These are phyloP conservation scores for Trididemnum nubilum DNA, from an alignment of 23 tunicate species.

Conservation along the genomic window DNA sequence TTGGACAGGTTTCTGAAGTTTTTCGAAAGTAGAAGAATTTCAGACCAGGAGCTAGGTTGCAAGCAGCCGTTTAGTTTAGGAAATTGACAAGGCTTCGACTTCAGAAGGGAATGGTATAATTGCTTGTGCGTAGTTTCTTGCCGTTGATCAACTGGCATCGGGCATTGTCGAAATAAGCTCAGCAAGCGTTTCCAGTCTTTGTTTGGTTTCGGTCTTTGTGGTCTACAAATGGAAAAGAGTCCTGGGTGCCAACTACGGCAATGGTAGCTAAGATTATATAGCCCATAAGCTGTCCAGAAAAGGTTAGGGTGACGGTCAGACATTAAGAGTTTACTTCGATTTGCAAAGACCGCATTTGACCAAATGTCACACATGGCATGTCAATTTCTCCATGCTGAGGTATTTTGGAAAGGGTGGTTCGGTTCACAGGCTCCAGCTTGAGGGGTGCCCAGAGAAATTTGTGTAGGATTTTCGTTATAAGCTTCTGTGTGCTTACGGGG, in stretches of 20 bases:
- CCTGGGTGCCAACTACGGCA: neutral
- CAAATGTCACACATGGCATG: neutral
- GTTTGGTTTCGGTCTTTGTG: neutral
- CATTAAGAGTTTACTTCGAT: neutral
- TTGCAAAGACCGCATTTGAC: neutral
- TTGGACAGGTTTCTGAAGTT: neutral
- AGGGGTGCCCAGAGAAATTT: neutral
- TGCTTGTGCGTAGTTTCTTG: neutral
- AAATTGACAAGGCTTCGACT: neutral
- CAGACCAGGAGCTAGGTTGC: neutral
- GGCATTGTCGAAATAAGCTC: neutral
- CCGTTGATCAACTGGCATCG: neutral
- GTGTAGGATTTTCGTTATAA: neutral
- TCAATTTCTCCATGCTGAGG: neutral
- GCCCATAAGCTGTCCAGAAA: neutral
- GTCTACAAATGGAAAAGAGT: neutral
- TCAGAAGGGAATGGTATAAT: neutral
- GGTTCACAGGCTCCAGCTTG: conserved; percentile 10
- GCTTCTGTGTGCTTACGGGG: neutral
- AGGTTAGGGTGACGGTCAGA: neutral
- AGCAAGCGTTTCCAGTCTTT: neutral
- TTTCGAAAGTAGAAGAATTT: neutral
- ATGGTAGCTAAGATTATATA: neutral
- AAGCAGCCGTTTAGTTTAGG: neutral
- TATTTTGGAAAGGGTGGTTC: neutral